phyloP scores from a whole-genome alignment of 2,113 vertebrate genomes.

The Herpailurus yagouaroundi region DNA sequence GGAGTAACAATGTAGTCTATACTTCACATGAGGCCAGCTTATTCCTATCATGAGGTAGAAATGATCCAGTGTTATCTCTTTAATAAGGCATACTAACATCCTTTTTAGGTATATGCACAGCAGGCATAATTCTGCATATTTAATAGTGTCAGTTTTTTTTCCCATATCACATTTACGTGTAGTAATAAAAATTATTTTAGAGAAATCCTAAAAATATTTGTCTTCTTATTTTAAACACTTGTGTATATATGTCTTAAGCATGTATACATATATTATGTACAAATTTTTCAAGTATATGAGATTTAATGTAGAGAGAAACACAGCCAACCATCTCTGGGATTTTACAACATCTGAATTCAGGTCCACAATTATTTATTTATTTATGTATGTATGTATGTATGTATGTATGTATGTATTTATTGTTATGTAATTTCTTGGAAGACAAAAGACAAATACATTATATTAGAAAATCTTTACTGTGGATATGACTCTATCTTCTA shows the following conservation, averaged over 20 bases:
- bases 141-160: conserved; percentile 24
- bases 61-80: background rate
- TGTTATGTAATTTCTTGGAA: conserved; percentile 36
- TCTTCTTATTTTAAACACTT: background rate
- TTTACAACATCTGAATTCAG: conserved; percentile 46
- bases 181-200: background rate
- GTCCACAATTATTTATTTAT: background rate
- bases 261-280: background rate
- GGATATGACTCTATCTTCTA: background rate
- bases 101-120: background rate
- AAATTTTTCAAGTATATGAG: background rate
- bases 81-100: background rate
- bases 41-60: background rate
- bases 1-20: background rate
- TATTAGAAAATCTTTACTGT: background rate
- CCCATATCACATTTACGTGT: background rate
- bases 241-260: background rate
- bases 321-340: conserved; percentile 44
- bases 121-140: background rate
- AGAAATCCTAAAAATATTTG: background rate
- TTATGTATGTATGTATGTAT: no score
- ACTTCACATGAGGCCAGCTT: background rate
- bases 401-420: background rate
- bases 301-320: conserved; percentile 6
- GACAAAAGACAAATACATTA: background rate